Evolutionary conservation across 2,888 invertebrate species (phyloP), one percentile per base, ranked within the genome.

Genomic region (Poecilus cupreus): DNA sequence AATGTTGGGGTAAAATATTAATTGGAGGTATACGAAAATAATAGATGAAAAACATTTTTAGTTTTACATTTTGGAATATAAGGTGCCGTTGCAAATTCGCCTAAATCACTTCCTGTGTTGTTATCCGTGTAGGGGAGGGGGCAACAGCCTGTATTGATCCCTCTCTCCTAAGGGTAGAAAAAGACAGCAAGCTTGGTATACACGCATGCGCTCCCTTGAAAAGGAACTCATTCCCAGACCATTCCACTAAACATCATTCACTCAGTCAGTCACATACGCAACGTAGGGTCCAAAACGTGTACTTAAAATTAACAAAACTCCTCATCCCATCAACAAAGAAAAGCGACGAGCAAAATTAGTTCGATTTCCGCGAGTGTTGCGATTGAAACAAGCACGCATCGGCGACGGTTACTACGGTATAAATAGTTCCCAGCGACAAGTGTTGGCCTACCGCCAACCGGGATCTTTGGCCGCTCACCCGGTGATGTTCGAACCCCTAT

Each of bases 401-500:
- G 54, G 39, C 8, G 16, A n/a, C 54, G 49, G 49, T 51, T 11
- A 16, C 54, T 32, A 32, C 8, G 39, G 46, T 79, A 79, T 79
- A 79, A 79, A 79, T 79, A 79, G 79, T 49, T 68, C 22, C 51
- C 51, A 79, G 79, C 68, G 70, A 70, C 46, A 49, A 32, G 22
- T 8, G 1, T 49, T 79, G 79, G 79, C 60, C 16, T 3, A 13
- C 16, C 32, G 60, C 70, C 68, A 68, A 79, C 49, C 68, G 49
- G 70, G 76, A 76, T 76, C 57, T 32, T 79, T 79, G 79, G 68
- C 79, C 49, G 32, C 60, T 49, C 16, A 32, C 22, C 11, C 24
- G 79, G 79, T 70, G 64, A 79, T 79, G 79, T 70, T 51, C 79
- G 57, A 39, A 76, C 49, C 54, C 54, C 64, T 51, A 51, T 79